Conservation (phyloP, 2,797 vertebrate genomes). For the Chiloscyllium punctatum region DNA sequence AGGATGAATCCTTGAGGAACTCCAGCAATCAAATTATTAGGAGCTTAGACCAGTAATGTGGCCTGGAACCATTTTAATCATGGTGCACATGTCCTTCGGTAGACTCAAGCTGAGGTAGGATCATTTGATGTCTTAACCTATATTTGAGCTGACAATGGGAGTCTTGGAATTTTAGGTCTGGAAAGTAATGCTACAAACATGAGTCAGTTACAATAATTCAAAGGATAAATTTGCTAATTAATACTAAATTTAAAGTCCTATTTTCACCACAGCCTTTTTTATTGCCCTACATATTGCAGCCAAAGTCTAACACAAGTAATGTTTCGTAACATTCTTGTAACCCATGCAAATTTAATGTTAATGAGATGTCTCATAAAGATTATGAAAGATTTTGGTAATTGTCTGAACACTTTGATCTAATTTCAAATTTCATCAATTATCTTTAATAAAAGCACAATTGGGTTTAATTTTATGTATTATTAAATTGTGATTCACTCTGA, state of each 20-base stretch:
- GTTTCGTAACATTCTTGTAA: background rate
- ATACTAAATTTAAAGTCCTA: background rate
- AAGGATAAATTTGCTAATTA: background rate
- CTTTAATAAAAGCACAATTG: background rate
- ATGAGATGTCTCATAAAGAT: background rate
- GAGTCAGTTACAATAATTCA: background rate
- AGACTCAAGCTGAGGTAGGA: background rate
- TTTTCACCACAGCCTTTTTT: background rate
- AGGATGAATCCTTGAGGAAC: background rate
- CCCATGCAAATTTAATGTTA: background rate
- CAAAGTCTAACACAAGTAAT: background rate
- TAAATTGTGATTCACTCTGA: background rate
- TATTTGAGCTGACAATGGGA: background rate
- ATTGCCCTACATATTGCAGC: background rate
- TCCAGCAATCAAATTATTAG: background rate
- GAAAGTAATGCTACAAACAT: background rate
- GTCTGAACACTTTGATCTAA: background rate
- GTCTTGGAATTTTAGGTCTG: background rate
- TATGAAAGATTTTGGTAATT: background rate
- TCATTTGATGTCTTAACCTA: background rate
- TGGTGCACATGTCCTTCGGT: background rate
- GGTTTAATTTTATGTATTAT: background rate
- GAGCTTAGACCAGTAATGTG: background rate
- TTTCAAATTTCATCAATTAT: constrained; percentile 26
- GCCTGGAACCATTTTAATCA: background rate